Percentiles rank a stretch among this genome's conserved stretches.
phyloP scores from a whole-genome alignment of 1,140 invertebrate species.

The Plectrocnemia conspersa region DNA sequence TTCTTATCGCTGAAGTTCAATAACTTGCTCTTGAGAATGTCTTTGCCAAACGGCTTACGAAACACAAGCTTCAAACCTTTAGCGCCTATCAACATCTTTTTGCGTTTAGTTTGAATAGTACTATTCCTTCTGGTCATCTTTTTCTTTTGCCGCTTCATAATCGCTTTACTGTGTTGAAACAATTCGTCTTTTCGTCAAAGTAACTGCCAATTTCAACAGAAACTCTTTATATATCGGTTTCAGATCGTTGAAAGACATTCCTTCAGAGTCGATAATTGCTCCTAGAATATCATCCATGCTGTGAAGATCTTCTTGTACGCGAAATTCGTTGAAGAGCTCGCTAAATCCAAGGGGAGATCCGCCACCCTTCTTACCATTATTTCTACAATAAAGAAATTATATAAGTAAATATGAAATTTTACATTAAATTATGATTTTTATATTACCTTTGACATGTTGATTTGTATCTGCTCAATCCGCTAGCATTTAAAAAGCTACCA shows the following conservation, averaged over 20 bases:
- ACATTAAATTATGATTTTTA: background rate
- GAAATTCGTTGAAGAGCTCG: slow-evolving; percentile 77
- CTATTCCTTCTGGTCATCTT: slow-evolving; percentile 55
- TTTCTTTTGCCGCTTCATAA: slow-evolving; percentile 78
- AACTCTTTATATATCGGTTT: slow-evolving; percentile 89
- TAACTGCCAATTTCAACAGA: slow-evolving; percentile 77
- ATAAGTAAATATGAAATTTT: slow-evolving; percentile 12
- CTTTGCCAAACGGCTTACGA: slow-evolving; percentile 50
- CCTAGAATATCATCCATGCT: slow-evolving; percentile 83
- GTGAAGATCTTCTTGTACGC: slow-evolving; percentile 77
- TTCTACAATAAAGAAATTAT: slow-evolving; percentile 43
- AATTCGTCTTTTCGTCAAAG: slow-evolving; percentile 84
- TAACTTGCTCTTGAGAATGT: slow-evolving; percentile 50
- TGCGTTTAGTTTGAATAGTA: slow-evolving; percentile 50
- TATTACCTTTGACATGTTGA: slow-evolving; percentile 57
- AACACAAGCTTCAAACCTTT: slow-evolving; percentile 54
- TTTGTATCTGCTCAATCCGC: slow-evolving; percentile 64
- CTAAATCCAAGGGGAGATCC: slow-evolving; percentile 76
- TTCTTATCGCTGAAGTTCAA: slow-evolving; percentile 37
- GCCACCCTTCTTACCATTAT: slow-evolving; percentile 55
- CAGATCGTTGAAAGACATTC: slow-evolving; percentile 88
- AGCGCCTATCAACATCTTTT: slow-evolving; percentile 52
- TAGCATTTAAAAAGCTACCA: slow-evolving; percentile 74
- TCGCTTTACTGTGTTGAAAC: slow-evolving; percentile 81
- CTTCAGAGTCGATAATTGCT: slow-evolving; percentile 81